A percentile compares a stretch with the other conserved stretches of the same genome.
phyloP scores from a whole-genome alignment of 2,797 vertebrate genomes.

The Telmatherina bonti region DNA sequence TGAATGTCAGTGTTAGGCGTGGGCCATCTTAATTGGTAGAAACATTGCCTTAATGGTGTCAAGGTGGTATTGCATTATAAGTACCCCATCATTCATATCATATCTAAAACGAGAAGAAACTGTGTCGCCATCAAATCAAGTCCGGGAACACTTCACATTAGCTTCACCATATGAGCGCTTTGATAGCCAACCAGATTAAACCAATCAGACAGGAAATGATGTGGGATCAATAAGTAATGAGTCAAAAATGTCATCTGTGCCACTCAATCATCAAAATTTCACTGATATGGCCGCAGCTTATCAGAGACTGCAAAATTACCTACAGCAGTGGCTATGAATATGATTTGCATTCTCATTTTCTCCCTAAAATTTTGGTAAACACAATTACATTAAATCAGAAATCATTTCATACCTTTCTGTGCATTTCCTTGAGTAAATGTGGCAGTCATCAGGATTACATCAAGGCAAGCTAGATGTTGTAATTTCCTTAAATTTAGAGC shows the following conservation, averaged over 20 bases:
- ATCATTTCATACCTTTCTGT: slow-evolving; percentile 59
- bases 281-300: slow-evolving; percentile 65
- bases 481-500: slow-evolving; percentile 58
- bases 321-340: slow-evolving; percentile 78
- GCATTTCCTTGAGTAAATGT: slow-evolving; percentile 58
- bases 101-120: slow-evolving; percentile 29
- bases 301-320: slow-evolving; percentile 75
- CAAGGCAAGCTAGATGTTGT: slow-evolving; percentile 50
- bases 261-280: slow-evolving; percentile 75
- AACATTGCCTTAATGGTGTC: slow-evolving; percentile 63
- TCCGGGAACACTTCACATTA: slow-evolving; percentile 31
- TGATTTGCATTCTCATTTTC: slow-evolving; percentile 80
- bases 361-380: slow-evolving; percentile 73
- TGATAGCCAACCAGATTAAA: slow-evolving; percentile 56
- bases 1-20: slow-evolving; percentile 45
- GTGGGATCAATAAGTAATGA: slow-evolving; percentile 82
- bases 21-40: slow-evolving; percentile 46
- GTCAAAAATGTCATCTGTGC: slow-evolving; percentile 76
- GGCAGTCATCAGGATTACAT: slow-evolving; percentile 58
- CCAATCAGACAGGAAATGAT: slow-evolving; percentile 69
- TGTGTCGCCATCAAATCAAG: slow-evolving; percentile 38
- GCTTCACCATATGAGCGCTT: slow-evolving; percentile 8
- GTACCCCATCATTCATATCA: slow-evolving; percentile 49
- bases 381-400: slow-evolving; percentile 67
- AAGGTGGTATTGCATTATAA: slow-evolving; percentile 56